Conservation (phyloP, 30 jellyfish, hydroid and myxozoan genomes). For the Aurelia sp. region DNA sequence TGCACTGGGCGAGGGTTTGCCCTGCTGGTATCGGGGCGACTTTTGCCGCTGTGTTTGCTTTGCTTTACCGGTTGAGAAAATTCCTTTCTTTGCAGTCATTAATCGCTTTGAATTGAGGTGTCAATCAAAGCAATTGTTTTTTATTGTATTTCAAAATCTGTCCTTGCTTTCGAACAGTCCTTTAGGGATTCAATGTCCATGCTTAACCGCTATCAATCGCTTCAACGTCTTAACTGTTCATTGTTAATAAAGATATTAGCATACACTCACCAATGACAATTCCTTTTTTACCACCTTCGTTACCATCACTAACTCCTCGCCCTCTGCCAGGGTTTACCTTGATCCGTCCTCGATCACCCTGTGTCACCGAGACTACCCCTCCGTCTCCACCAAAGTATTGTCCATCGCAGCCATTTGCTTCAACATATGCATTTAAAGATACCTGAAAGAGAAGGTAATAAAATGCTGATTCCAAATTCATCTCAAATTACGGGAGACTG, state of each 20-base stretch:
- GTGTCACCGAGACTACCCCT: slow-evolving; percentile 27
- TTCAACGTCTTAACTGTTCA: too few relatives aligned
- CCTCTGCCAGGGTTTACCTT: slow-evolving; percentile 7
- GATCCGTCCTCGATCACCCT: background rate
- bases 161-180: too few relatives aligned
- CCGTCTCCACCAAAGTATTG: slow-evolving; percentile 47
- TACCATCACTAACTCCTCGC: background rate
- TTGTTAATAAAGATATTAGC: background rate
- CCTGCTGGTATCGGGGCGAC: too few relatives aligned
- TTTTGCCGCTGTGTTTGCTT: too few relatives aligned
- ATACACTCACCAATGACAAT: background rate
- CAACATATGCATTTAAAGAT: slow-evolving; percentile 23
- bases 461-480: background rate
- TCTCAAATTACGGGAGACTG: background rate
- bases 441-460: slow-evolving; percentile 6
- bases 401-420: slow-evolving; percentile 67
- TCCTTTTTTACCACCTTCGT: background rate
- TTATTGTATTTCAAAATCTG: too few relatives aligned
- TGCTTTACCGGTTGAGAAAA: too few relatives aligned
- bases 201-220: too few relatives aligned
- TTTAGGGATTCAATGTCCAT: too few relatives aligned
- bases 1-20: too few relatives aligned
- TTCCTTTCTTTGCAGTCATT: too few relatives aligned
- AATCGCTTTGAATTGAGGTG: too few relatives aligned
- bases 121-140: too few relatives aligned